Base-by-base conservation (phyloP, 2,888 invertebrate species). In the Cephus spinipes region DNA sequence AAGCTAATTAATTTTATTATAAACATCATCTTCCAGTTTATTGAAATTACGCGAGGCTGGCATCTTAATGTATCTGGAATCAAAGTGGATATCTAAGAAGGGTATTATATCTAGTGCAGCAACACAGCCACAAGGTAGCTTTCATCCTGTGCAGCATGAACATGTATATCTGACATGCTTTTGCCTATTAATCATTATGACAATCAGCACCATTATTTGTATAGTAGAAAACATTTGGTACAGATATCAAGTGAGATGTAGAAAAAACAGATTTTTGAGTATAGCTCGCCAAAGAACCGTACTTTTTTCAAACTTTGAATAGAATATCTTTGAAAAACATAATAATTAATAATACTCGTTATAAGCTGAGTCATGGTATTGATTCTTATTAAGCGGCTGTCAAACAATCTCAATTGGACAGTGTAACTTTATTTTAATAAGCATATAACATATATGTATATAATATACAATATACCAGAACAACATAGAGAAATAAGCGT, bases 41-140 rank as follows among this genome's bases (percentile, higher is more conserved):
- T 83, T 89, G 77, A 89, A 87, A 77, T 85, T 92, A 40, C 88
- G 85, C 76, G 90, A 90, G 33, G 84, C 89, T 2, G 92, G 92
- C 4, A 89, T 92, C 68, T 78, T 92, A n/a, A 84, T 88, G 30
- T 87, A 91, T 80, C 84, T 92, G 15, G 90, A 92, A 83, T 83
- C 85, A 12, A 90, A 90, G 80, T 92, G 92, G 91, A 87, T 92
- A 36, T 77, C 83, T 68, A 78, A 80, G 69, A 79, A 84, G 79
- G 76, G 79, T 80, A 79, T 79, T 80, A 79, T 79, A 73, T 33
- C 40, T 9, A 75, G 81, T 31, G 79, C 77, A 1, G 75, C 76
- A 36, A 73, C 79, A 30, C 80, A 78, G 77, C 76, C 76, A 11
- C 80, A 79, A 73, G 81, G 55, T 40, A 79, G 36, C 12, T 85